Base-by-base conservation (phyloP, 2,113 vertebrate genomes). In the Urocitellus parryii region DNA sequence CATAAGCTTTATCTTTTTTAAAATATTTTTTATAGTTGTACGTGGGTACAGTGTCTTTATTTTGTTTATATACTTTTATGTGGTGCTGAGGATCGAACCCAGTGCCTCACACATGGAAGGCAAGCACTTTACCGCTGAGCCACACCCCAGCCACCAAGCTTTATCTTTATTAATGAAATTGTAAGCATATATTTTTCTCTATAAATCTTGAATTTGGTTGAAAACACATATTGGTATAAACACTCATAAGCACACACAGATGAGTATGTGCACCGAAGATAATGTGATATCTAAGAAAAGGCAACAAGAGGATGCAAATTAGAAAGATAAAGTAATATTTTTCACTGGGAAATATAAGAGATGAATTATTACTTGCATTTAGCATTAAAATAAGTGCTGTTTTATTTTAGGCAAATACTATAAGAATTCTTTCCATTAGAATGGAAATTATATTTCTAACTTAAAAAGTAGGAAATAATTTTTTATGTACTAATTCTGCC, bases 361-460 rank as follows among this genome's bases (percentile, higher is more conserved):
- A 87, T 68, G 56, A 89, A 91, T 83, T 68, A 58, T 65, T 81
- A 86, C 2, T 86, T 48, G n/a, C 20, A 7, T 53, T 58, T 95
- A 70, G n/a, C 42, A 94, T 85, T 84, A 67, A 92, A 83, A 88
- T 61, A 91, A 34, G 0, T 18, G 3, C 48, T 92, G 74, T 39
- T 94, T 91, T 72, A 61, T 91, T 95, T 93, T 77, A 93, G 42
- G 76, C 29, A 95, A 92, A 80, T 42, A 37, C 14, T 34, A 0
- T 80, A 74, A 84, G 80, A 92, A 90, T 92, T 73, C 18, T 97
- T 94, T 76, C 37, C 53, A 72, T 25, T 39, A 39, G 92, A 90
- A 85, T 88, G 61, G 78, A 92, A 79, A 83, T 39, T 79, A 58
- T 87, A 72, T 45, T 56, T 65, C 39, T 92, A 92, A 80, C 24